Base-by-base conservation (phyloP, 2,888 invertebrate species). In the Brenthis hecate region DNA sequence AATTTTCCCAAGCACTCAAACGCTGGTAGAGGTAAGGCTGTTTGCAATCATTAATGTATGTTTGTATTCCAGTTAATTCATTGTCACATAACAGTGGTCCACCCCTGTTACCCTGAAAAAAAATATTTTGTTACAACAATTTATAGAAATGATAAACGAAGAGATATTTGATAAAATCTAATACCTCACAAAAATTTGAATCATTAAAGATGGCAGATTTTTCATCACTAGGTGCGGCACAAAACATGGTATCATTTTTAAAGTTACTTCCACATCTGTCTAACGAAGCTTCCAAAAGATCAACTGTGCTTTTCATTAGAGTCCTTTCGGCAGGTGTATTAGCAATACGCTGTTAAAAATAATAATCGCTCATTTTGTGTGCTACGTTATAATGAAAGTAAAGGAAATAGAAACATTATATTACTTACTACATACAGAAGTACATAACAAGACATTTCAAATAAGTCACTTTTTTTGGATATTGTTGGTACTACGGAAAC, bases 51-150 rank as follows among this genome's bases (percentile, higher is more conserved):
- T 84, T 82, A 43, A 89, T 79, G 73, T 92, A 92, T 0, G 88
- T 91, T 77, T 92, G 92, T 11, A 90, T 70, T 16, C 86, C 92
- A 32, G 82, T 74, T 6, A 91, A 80, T 62, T 86, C 80, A 32
- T 76, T 77, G 28, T 86, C 86, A 73, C 92, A 92, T 51, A 92
- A 75, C 0, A 92, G 81, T 13, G 92, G 91, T 8, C 91, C 91
- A 36, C 92, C 92, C 48, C 85, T 82, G 74, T 89, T 91, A 53
- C 88, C 88, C 92, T 92, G 75, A 23, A 74, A 73, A 65, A 54
- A 69, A 6, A 6, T 36, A 1, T 43, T 43, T 43, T 43, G 36
- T 43, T 11, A 43, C 8, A 11, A 43, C 11, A 8, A 43, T 8
- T 43, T 11, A 2, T 43, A 43, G 36, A 43, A 43, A 43, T 43